These are phyloP conservation scores for Drosophila parvula DNA, from an alignment of 1,140 invertebrate genomes.

Conservation along the genomic window DNA sequence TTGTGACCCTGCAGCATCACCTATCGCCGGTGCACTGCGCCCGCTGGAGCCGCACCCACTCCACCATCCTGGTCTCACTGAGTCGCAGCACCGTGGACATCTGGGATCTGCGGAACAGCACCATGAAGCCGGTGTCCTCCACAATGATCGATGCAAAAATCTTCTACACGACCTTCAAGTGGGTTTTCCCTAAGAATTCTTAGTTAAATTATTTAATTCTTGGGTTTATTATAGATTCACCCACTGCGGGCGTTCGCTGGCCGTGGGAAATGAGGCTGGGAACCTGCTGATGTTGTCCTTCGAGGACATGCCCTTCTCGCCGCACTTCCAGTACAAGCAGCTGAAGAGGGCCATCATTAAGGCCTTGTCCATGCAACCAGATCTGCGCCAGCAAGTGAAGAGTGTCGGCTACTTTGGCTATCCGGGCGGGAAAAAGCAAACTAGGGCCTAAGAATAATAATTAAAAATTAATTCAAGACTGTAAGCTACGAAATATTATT, in stretches of 20 bases:
- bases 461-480: not conserved
- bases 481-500: not conserved
- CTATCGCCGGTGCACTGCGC: constrained; percentile 88
- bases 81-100: constrained; percentile 89
- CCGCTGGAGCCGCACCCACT: constrained; percentile 92
- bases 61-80: constrained; percentile 91
- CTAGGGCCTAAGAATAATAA: constrained; percentile 10
- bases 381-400: constrained; percentile 86
- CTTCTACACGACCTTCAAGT: constrained; percentile 74
- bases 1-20: constrained; percentile 86
- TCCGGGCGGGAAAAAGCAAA: constrained; percentile 46
- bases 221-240: constrained; percentile 85
- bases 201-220: not conserved
- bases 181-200: not conserved
- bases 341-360: constrained; percentile 87
- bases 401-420: constrained; percentile 84
- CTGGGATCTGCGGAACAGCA: constrained; percentile 90
- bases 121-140: constrained; percentile 87
- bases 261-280: constrained; percentile 88
- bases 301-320: constrained; percentile 88
- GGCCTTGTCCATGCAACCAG: constrained; percentile 87
- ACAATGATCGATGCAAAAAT: constrained; percentile 78
- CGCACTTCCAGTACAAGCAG: constrained; percentile 87
- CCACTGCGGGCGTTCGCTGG: constrained; percentile 87
- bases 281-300: constrained; percentile 87